phyloP scores from a whole-genome alignment of 2,797 vertebrate species.

The Emydoidea blandingii region DNA sequence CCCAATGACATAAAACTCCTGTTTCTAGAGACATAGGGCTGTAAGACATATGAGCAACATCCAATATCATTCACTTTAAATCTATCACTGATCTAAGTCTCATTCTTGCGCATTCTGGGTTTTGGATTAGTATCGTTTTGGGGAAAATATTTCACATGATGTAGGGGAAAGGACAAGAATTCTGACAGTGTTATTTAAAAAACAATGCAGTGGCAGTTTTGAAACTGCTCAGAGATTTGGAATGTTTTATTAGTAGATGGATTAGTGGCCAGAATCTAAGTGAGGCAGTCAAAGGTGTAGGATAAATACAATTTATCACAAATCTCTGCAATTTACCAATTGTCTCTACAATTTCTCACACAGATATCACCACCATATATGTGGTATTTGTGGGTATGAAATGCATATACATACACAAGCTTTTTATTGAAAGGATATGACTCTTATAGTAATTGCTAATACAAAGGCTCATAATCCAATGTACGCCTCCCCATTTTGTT shows the following conservation, averaged over 20 bases:
- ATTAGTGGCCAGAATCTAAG: background rate
- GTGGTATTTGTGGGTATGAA: fast-evolving
- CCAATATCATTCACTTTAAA: background rate
- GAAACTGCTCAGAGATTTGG: background rate
- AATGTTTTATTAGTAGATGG: background rate
- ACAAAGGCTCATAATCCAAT: constrained; percentile 71
- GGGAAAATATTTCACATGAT: background rate
- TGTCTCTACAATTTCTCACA: background rate
- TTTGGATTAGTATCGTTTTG: background rate
- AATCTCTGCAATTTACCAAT: background rate
- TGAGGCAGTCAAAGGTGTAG: background rate
- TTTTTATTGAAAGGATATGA: constrained; percentile 53
- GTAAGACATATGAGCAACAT: background rate
- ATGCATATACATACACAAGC: background rate
- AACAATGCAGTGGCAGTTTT: background rate
- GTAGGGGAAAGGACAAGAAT: fast-evolving
- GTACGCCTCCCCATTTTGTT: constrained; percentile 72
- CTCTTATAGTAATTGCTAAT: constrained; percentile 65
- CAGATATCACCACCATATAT: background rate
- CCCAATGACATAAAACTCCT: background rate
- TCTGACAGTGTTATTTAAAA: background rate
- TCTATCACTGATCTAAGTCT: background rate
- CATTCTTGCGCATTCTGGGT: background rate
- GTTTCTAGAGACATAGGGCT: background rate
- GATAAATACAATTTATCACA: background rate